Conservation (phyloP, 1,140 invertebrate species). For the Leptoteleia sp. region DNA sequence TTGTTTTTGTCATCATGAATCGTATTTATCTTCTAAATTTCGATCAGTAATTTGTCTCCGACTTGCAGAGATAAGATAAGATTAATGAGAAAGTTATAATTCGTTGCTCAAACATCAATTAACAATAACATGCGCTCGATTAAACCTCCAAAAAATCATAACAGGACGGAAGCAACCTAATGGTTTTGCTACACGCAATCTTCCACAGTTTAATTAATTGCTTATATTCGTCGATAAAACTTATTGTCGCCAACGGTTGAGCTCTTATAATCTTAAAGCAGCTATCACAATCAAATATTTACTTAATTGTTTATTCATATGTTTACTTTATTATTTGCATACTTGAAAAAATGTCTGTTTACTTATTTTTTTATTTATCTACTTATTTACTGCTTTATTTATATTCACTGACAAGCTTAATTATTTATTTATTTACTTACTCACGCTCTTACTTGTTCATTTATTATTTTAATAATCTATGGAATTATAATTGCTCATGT, state of each 20-base stretch:
- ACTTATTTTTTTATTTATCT: too few relatives aligned
- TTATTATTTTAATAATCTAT: too few relatives aligned
- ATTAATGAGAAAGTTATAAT: slow-evolving; percentile 34
- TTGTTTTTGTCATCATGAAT: slow-evolving; percentile 24
- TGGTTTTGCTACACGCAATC: slow-evolving; percentile 70
- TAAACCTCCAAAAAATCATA: slow-evolving; percentile 65
- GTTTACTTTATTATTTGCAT: too few relatives aligned
- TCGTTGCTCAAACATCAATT: slow-evolving; percentile 71
- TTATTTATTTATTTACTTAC: too few relatives aligned
- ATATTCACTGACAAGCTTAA: too few relatives aligned
- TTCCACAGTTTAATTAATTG: slow-evolving; percentile 67
- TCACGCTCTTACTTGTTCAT: too few relatives aligned
- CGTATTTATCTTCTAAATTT: slow-evolving; percentile 17
- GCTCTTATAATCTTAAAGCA: slow-evolving; percentile 35
- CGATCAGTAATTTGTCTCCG: background rate
- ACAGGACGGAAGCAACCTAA: slow-evolving; percentile 65
- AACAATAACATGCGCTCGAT: slow-evolving; percentile 72
- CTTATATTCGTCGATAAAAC: slow-evolving; percentile 68
- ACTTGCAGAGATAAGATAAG: slow-evolving; percentile 19
- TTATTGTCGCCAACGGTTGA: slow-evolving; percentile 63
- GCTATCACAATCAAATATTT: slow-evolving; percentile 32
- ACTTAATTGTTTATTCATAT: too few relatives aligned
- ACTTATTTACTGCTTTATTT: too few relatives aligned
- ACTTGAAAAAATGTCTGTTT: too few relatives aligned
- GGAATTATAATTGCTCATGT: too few relatives aligned